Evolutionary conservation across 2,797 vertebrate species (phyloP).

Genomic region (Pseudopleuronectes americanus): DNA sequence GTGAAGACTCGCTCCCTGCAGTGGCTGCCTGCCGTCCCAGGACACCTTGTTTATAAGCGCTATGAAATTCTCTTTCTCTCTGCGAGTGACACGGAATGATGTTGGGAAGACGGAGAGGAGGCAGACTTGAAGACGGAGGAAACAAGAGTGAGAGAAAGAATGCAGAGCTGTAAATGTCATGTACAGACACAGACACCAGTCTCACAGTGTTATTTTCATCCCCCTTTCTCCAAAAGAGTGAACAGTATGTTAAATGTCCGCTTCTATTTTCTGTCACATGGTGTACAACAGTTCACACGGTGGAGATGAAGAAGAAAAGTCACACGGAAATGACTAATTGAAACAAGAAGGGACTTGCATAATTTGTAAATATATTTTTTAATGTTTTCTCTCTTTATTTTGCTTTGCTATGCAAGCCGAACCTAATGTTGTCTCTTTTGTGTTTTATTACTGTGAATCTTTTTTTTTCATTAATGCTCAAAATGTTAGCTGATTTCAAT

Average conservation of each 20-base stretch:
- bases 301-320: constrained; percentile 67
- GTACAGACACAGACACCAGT: constrained; percentile 96
- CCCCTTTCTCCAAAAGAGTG: constrained; percentile 82
- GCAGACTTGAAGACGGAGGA: constrained; percentile 51
- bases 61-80: constrained; percentile 89
- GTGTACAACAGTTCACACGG: constrained; percentile 72
- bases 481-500: constrained; percentile 78
- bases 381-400: constrained; percentile 86
- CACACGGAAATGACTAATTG: constrained; percentile 76
- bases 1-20: constrained; percentile 72
- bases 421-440: constrained; percentile 90
- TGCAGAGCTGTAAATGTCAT: constrained; percentile 94
- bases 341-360: constrained; percentile 90
- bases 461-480: constrained; percentile 84
- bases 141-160: constrained; percentile 51
- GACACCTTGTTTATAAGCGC: constrained; percentile 88
- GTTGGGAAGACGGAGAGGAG: constrained; percentile 60
- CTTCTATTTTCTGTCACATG: constrained; percentile 78
- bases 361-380: constrained; percentile 95
- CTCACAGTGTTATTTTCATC: constrained; percentile 86
- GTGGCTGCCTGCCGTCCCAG: constrained; percentile 88
- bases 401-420: constrained; percentile 99
- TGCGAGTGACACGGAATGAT: constrained; percentile 88
- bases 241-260: constrained; percentile 79
- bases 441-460: constrained; percentile 96